Evolutionary conservation across 2,888 invertebrate genomes (phyloP).

Genomic region (Caenorhabditis japonica): DNA sequence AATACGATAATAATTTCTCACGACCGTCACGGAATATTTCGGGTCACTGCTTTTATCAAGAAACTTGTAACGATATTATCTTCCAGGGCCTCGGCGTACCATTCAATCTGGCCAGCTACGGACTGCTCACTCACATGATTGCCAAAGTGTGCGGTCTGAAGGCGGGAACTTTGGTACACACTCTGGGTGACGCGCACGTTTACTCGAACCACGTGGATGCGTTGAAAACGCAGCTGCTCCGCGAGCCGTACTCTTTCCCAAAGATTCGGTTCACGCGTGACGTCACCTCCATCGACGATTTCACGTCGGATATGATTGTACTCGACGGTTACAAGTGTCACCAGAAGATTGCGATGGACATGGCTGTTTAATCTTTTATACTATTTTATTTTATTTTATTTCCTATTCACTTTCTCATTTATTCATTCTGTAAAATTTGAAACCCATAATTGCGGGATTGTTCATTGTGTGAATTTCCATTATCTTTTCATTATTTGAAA

Average conservation of each 20-base stretch:
- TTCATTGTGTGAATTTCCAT: too few relatives aligned
- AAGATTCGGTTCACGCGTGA: constrained; percentile 83
- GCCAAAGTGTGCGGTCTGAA: constrained; percentile 92
- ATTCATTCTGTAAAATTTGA: too few relatives aligned
- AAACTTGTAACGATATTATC: too few relatives aligned
- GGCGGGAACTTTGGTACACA: constrained; percentile 93
- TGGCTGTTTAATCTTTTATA: constrained; percentile 85
- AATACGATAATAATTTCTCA: too few relatives aligned
- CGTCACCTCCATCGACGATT: constrained; percentile 88
- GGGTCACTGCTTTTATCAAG: too few relatives aligned
- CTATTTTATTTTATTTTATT: constrained; percentile 1
- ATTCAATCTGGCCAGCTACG: constrained; percentile 97
- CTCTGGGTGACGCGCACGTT: constrained; percentile 94
- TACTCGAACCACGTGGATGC: constrained; percentile 91
- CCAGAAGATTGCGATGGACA: constrained; percentile 90
- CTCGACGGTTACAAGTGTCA: constrained; percentile 89
- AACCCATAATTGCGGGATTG: too few relatives aligned
- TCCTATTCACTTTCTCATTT: neutral
- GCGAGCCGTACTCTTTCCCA: constrained; percentile 86
- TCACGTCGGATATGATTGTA: constrained; percentile 88
- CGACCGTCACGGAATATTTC: too few relatives aligned
- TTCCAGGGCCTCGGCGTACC: constrained; percentile 88
- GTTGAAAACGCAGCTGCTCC: constrained; percentile 83
- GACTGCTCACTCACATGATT: constrained; percentile 93
- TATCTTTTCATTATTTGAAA: too few relatives aligned